Base-by-base conservation (phyloP, 2,113 vertebrate genomes). In the Nansenia antarctica region DNA sequence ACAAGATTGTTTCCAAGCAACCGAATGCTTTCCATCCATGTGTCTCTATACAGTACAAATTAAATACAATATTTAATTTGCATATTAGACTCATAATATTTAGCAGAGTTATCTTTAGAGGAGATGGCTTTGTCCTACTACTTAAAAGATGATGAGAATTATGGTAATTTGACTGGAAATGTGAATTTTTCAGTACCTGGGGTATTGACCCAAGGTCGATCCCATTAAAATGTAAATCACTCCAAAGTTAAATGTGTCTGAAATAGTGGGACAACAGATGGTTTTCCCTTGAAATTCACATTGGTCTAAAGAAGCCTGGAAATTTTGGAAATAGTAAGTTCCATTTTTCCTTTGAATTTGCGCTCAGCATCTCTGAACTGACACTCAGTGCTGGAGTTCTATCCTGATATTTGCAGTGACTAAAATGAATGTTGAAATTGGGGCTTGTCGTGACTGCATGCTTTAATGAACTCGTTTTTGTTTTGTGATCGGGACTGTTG, bases 141-240 rank as follows among this genome's bases (percentile, higher is more conserved):
- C 80, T 90, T 92, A 90, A 74, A 81, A 87, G 85, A 78, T 90
- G 88, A 90, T 92, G 82, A 77, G 84, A 91, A 93, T 92, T 92
- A 93, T 92, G 90, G 86, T 85, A 91, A 93, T 93, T 90, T 91
- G 49, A 68, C 65, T 62, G 65, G 71, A 80, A 91, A 85, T 88
- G 78, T 86, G 88, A 88, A 81, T 86, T 88, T 82, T 87, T 86
- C 70, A 71, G 82, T 83, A 91, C 90, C 91, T 90, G 89, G 89
- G 91, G 87, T 90, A 86, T 86, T 91, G 91, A 91, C 90, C 89
- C 52, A 78, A 72, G 89, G 88, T 92, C 90, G 67, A 88, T 85
- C 80, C 89, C 82, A 93, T 93, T 92, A 93, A 92, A 92, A 93
- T 93, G 92, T 84, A 93, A 93, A 93, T 93, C 87, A 82, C 76